Percentiles rank a stretch among this genome's conserved stretches.
Conservation (phyloP, 2,113 vertebrate species). For the Bos taurus region ARS-UCD2.0 NC_037350.1:3887501-3888000, state of each 20-base stretch:
- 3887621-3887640: neutral
- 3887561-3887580: neutral
- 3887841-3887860: neutral
- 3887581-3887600: neutral
- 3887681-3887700: neutral
- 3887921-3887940: neutral
- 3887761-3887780: neutral
- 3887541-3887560: neutral
- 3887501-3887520: neutral
- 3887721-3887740: neutral
- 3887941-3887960: neutral
- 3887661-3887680: neutral
- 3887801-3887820: neutral
- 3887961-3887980: conserved; percentile 7
- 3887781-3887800: neutral
- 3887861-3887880: neutral
- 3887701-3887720: neutral
- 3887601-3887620: neutral
- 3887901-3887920: neutral
- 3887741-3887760: neutral
- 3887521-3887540: neutral
- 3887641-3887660: neutral
- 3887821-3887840: neutral
- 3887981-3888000: neutral
- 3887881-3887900: neutral